Evolutionary conservation across 2,113 vertebrate genomes (phyloP).

Genomic region (Notarius lentiginosus): DNA sequence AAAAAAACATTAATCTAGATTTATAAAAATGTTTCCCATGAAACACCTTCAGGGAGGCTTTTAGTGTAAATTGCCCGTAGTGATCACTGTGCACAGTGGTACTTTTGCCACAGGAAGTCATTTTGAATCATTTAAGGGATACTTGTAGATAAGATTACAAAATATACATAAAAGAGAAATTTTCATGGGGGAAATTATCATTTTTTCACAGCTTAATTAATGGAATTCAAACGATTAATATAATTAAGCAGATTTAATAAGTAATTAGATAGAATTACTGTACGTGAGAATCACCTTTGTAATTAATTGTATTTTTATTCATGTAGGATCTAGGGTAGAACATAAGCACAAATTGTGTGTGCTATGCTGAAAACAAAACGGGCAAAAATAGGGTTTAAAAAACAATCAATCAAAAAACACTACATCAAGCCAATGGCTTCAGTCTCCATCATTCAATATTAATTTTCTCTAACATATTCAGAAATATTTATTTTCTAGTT

Average conservation of each 20-base stretch:
- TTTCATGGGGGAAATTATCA: neutral
- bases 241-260: neutral
- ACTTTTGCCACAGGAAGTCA: conserved; percentile 1
- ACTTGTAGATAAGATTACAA: neutral
- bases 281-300: neutral
- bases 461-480: neutral
- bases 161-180: neutral
- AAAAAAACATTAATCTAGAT: neutral
- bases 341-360: neutral
- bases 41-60: neutral
- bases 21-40: neutral
- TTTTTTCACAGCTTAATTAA: neutral
- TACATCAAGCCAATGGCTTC: neutral
- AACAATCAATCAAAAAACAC: neutral
- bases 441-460: neutral
- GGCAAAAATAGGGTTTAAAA: neutral
- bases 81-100: neutral
- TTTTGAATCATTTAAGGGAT: neutral
- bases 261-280: neutral
- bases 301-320: neutral
- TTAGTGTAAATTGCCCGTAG: neutral
- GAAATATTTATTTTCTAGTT: neutral
- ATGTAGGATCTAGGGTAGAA: neutral
- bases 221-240: neutral
- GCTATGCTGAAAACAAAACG: neutral